Evolutionary conservation across 2,797 vertebrate species (phyloP).

Genomic region (Oreortyx pictus): DNA sequence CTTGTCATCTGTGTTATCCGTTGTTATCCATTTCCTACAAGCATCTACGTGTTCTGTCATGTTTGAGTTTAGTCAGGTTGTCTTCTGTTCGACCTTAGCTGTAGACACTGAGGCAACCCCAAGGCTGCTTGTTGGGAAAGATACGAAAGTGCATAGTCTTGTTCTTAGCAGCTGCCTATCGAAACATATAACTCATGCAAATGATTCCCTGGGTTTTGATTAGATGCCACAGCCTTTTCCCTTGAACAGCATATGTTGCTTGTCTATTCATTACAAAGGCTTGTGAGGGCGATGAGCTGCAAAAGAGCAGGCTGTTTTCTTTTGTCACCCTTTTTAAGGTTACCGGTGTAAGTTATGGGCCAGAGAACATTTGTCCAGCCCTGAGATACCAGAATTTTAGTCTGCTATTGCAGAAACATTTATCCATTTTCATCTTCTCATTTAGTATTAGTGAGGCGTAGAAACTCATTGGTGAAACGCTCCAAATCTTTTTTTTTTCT

Average conservation of each 20-base stretch:
- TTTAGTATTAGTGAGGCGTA: neutral
- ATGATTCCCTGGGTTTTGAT: neutral
- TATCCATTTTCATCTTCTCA: neutral
- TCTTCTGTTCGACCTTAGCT: neutral
- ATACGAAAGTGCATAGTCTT: neutral
- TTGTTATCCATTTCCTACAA: neutral
- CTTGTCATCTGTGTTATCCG: no score
- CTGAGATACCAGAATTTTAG: neutral
- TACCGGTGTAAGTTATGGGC: neutral
- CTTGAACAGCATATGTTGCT: neutral
- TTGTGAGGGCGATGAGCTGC: neutral
- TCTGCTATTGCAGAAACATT: neutral
- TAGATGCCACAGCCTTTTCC: neutral
- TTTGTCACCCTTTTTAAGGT: neutral
- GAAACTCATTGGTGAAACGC: neutral
- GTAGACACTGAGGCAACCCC: neutral
- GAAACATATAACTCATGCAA: neutral
- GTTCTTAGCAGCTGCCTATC: neutral
- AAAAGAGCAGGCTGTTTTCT: neutral
- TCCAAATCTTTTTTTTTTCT: neutral
- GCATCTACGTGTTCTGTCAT: neutral
- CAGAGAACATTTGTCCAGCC: no score
- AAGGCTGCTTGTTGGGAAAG: neutral
- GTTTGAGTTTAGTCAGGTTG: neutral
- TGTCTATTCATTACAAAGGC: neutral